phyloP scores from a whole-genome alignment of 2,888 invertebrate genomes.

The Coleophora deauratella region DNA sequence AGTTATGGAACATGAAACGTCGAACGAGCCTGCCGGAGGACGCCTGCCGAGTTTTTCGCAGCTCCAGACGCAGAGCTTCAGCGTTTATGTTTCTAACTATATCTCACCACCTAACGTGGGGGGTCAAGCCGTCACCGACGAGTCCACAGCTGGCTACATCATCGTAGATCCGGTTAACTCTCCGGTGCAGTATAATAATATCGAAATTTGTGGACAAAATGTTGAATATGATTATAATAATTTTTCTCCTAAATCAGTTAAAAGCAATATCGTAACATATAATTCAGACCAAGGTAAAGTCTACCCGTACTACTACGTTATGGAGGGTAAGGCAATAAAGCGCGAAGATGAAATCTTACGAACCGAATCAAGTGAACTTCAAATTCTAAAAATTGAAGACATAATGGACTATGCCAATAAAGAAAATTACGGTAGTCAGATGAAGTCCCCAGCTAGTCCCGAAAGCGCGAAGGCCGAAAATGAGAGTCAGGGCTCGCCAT shows the following conservation, averaged over 20 bases:
- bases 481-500: conserved; percentile 48
- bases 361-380: conserved; percentile 46
- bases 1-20: conserved; percentile 65
- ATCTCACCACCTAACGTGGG: conserved; percentile 83
- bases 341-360: conserved; percentile 43
- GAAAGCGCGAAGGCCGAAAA: conserved; percentile 60
- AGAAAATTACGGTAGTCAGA: conserved; percentile 62
- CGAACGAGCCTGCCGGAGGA: conserved; percentile 49
- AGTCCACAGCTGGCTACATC: conserved; percentile 67
- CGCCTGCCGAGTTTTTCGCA: conserved; percentile 80
- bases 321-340: conserved; percentile 60
- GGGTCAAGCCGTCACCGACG: conserved; percentile 77
- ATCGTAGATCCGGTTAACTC: conserved; percentile 59
- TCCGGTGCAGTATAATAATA: conserved; percentile 47
- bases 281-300: conserved; percentile 45
- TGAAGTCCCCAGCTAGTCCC: conserved; percentile 67
- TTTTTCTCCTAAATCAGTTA: conserved; percentile 44
- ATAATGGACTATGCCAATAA: conserved; percentile 71
- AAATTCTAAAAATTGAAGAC: conserved; percentile 63
- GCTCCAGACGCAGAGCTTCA: conserved; percentile 74
- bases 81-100: conserved; percentile 74
- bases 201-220: conserved; percentile 43
- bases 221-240: conserved; percentile 54
- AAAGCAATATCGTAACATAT: conserved; percentile 53
- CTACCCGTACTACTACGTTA: conserved; percentile 52